These are phyloP conservation scores for Teleogryllus occipitalis DNA, from an alignment of 1,140 invertebrate genomes.

Conservation along the genomic window DNA sequence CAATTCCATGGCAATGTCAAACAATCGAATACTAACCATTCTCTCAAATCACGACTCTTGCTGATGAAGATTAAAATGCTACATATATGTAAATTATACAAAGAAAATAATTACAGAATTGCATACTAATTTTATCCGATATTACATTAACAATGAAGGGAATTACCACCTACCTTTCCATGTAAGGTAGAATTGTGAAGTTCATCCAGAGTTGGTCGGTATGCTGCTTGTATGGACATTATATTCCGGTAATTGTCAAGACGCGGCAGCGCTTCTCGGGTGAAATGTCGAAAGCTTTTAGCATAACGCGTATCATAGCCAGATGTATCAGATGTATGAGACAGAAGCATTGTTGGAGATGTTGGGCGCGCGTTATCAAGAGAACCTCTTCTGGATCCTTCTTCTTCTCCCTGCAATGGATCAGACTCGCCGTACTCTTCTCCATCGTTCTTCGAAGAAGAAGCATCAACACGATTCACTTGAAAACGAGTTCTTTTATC, in stretches of 20 bases:
- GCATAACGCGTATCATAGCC: conserved; percentile 63
- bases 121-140: too few species aligned
- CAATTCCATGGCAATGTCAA: too few species aligned
- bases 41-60: too few species aligned
- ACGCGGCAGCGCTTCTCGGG: conserved; percentile 80
- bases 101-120: too few species aligned
- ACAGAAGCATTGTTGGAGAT: conserved; percentile 8
- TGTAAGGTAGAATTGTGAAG: conserved; percentile 77
- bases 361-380: background rate
- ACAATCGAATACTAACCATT: too few species aligned
- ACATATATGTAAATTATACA: too few species aligned
- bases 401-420: conserved; percentile 33
- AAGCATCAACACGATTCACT: conserved; percentile 47
- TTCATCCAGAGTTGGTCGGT: conserved; percentile 84
- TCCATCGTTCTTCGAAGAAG: conserved; percentile 34
- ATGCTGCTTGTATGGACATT: conserved; percentile 79
- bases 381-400: conserved; percentile 19
- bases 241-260: conserved; percentile 92
- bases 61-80: too few species aligned
- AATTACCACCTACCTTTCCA: conserved; percentile 52
- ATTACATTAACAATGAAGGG: too few species aligned
- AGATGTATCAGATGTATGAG: conserved; percentile 25
- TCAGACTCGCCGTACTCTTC: conserved; percentile 29
- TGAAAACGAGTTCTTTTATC: conserved; percentile 44
- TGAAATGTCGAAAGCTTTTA: conserved; percentile 79